phyloP scores from a whole-genome alignment of 1,140 invertebrate species.

The Aphaenogaster rudis region DNA sequence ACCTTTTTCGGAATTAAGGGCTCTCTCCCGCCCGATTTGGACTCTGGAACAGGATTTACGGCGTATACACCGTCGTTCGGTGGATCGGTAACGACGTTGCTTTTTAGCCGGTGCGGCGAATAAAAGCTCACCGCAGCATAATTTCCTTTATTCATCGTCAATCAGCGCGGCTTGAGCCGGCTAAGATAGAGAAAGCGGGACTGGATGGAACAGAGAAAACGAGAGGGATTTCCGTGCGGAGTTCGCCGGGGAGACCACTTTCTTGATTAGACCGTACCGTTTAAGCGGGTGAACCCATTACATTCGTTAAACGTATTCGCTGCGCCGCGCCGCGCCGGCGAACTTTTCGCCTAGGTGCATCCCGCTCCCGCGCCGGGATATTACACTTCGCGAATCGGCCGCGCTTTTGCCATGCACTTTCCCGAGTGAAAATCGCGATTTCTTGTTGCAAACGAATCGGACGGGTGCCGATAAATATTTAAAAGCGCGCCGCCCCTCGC shows the following conservation, averaged over 20 bases:
- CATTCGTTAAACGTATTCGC: conserved; percentile 72
- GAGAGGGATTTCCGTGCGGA: conserved; percentile 61
- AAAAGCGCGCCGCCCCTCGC: not conserved
- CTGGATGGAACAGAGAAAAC: conserved; percentile 2
- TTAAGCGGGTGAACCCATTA: conserved; percentile 71
- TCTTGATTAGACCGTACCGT: conserved; percentile 75
- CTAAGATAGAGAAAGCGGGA: not conserved
- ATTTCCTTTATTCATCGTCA: conserved; percentile 75
- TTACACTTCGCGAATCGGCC: conserved; percentile 40
- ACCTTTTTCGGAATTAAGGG: conserved; percentile 46
- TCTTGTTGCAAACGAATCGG: conserved; percentile 24
- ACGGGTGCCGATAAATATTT: conserved; percentile 35
- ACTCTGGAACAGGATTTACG: conserved; percentile 65
- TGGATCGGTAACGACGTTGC: conserved; percentile 68
- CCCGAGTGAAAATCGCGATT: conserved; percentile 46
- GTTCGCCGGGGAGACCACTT: conserved; percentile 71
- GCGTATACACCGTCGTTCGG: conserved; percentile 11
- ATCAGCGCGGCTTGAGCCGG: conserved; percentile 64
- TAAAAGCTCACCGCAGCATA: conserved; percentile 71
- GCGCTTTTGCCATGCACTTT: conserved; percentile 13
- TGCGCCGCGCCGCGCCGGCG: conserved; percentile 2
- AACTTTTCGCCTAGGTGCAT: conserved; percentile 61
- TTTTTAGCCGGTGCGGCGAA: conserved; percentile 66
- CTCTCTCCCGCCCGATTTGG: conserved; percentile 33
- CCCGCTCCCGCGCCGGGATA: not conserved